Percentiles rank a stretch among this genome's conserved stretches.
phyloP scores from a whole-genome alignment of 2,888 invertebrate genomes.

The Neoaliturus tenellus region DNA sequence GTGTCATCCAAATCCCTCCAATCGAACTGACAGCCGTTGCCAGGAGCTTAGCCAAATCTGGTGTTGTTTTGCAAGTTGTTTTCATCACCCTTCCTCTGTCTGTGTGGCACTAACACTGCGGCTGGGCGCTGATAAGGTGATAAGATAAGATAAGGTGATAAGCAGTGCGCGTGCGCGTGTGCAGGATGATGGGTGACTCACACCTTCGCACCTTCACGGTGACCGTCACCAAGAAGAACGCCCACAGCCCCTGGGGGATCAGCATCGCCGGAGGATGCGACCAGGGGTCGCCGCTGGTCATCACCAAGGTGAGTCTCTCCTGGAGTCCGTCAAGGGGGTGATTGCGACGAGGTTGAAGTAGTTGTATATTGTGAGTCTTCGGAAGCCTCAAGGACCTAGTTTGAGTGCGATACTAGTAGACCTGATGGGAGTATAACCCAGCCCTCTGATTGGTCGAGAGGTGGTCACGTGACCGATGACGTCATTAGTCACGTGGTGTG shows the following conservation, averaged over 20 bases:
- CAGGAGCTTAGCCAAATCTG: neutral
- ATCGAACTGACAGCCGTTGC: neutral
- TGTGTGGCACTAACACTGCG: too few species aligned
- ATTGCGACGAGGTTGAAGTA: too few species aligned
- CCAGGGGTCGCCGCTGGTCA: slow-evolving; percentile 89
- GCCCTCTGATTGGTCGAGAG: too few species aligned
- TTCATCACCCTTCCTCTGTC: too few species aligned
- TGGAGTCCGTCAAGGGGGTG: too few species aligned
- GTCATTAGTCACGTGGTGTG: too few species aligned
- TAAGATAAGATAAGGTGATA: too few species aligned
- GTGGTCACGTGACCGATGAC: too few species aligned
- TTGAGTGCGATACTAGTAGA: too few species aligned
- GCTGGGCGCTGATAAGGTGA: neutral
- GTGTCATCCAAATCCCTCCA: neutral
- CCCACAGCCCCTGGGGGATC: slow-evolving; percentile 89
- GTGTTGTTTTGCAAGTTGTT: slow-evolving; percentile 14
- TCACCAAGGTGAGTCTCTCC: slow-evolving; percentile 86
- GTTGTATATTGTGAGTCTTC: too few species aligned
- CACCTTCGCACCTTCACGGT: slow-evolving; percentile 76
- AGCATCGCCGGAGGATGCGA: slow-evolving; percentile 92
- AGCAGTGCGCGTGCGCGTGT: slow-evolving; percentile 29
- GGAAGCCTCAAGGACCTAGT: too few species aligned
- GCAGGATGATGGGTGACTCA: slow-evolving; percentile 49
- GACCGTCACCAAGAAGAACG: slow-evolving; percentile 82
- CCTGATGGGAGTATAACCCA: too few species aligned